phyloP scores from a whole-genome alignment of 2,888 invertebrate genomes.

The Andrena flavipes region DNA sequence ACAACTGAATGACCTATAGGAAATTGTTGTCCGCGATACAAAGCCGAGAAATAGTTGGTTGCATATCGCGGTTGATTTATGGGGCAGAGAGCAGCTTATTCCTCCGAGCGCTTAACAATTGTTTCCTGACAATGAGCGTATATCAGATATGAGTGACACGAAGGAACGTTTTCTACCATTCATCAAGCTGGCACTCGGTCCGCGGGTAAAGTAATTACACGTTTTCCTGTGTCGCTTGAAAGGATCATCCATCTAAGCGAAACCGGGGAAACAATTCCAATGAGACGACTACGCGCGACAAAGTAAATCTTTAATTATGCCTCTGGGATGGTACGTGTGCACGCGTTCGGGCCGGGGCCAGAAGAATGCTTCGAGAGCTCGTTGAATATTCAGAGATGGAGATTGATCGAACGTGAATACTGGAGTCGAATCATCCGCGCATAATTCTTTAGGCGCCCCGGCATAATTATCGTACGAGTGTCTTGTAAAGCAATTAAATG shows the following conservation, averaged over 20 bases:
- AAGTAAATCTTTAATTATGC: slow-evolving; percentile 52
- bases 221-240: slow-evolving; percentile 70
- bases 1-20: slow-evolving; percentile 69
- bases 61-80: slow-evolving; percentile 69
- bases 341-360: not conserved
- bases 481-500: slow-evolving; percentile 5
- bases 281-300: slow-evolving; percentile 25
- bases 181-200: slow-evolving; percentile 71
- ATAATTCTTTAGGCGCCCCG: slow-evolving; percentile 8
- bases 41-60: slow-evolving; percentile 66
- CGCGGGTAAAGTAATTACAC: slow-evolving; percentile 70
- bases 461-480: not conserved
- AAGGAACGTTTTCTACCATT: slow-evolving; percentile 73
- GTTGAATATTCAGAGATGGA: slow-evolving; percentile 45
- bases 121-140: slow-evolving; percentile 75
- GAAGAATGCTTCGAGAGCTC: not conserved
- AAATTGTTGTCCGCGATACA: slow-evolving; percentile 66
- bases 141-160: slow-evolving; percentile 73
- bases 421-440: slow-evolving; percentile 2
- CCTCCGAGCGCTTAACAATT: slow-evolving; percentile 71
- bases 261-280: slow-evolving; percentile 54
- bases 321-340: not conserved
- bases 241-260: slow-evolving; percentile 66
- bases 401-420: not conserved
- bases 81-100: slow-evolving; percentile 66